Base-by-base conservation (phyloP, 1,140 invertebrate species). In the Thaumatotibia leucotreta region DNA sequence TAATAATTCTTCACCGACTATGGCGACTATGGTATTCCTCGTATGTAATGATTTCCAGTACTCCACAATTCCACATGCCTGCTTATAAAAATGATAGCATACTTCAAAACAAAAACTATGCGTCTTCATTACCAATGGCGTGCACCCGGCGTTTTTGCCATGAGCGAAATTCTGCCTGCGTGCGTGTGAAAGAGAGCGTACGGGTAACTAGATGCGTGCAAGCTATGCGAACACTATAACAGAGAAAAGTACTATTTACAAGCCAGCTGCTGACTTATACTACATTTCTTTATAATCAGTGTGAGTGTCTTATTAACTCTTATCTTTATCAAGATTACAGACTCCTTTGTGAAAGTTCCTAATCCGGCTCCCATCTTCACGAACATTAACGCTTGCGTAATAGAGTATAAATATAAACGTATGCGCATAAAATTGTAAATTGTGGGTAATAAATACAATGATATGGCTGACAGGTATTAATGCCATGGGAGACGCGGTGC, bases 141-240 rank as follows among this genome's bases (percentile, higher is more conserved):
- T 58, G 52, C 52, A n/a, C 52, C 22, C 50, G 50, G 23, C 50
- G 50, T 58, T 58, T 58, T 58, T 58, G 52, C 52, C 27, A 58
- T 58, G 52, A 27, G 52, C 52, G 52, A 58, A 58, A 58, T 58
- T 58, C 23, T 58, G 17, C 11, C 52, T n/a, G 52, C 52, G 52
- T 58, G 52, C 52, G 52, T 58, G 24, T 29, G 52, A 58, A 58
- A 58, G 52, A 58, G 52, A 58, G 52, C 52, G 52, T 58, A 58
- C 11, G 33, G 9, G 10, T 52, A 24, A 22, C 10, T 11, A 10
- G 4, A 29, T 27, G 50, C 50, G 23, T 27, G 52, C 52, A 24
- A 58, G n/a, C 52, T 58, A 58, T 27, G 52, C 23, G 27, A 45
- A 14, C 11, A 0, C 11, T 45, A 6, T 14, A 17, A 45, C 4